phyloP scores from a whole-genome alignment of 2,113 vertebrate genomes.

The Mus pahari region DNA sequence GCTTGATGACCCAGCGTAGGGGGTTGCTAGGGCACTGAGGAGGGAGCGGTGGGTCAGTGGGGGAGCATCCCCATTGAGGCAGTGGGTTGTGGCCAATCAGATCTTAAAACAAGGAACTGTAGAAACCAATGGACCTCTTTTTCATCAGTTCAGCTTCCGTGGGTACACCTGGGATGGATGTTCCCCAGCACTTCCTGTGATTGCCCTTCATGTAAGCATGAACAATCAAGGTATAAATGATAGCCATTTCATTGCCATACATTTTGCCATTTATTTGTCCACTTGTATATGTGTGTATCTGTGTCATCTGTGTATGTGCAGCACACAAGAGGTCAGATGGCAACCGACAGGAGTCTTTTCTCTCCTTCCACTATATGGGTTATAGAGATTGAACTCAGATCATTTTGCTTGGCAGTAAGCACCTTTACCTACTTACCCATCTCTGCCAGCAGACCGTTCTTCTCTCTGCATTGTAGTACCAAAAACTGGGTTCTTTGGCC shows the following conservation, averaged over 20 bases:
- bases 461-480: neutral
- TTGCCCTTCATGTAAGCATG: neutral
- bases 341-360: neutral
- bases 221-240: neutral
- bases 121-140: neutral
- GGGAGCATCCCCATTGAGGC: too few species aligned
- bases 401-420: neutral
- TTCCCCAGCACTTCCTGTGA: neutral
- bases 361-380: neutral
- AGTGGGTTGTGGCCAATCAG: neutral
- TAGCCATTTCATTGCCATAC: neutral
- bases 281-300: too few species aligned
- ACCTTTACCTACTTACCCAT: neutral
- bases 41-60: too few species aligned
- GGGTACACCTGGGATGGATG: fast-evolving
- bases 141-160: neutral
- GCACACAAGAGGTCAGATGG: too few species aligned
- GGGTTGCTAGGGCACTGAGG: too few species aligned
- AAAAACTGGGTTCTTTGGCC: neutral
- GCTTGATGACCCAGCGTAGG: too few species aligned
- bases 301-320: neutral
- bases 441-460: neutral
- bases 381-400: neutral
- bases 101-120: neutral
- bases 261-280: neutral